A percentile compares a stretch with the other conserved stretches of the same genome.
Conservation (phyloP, 2,888 invertebrate species). For the Agrotis puta region DNA sequence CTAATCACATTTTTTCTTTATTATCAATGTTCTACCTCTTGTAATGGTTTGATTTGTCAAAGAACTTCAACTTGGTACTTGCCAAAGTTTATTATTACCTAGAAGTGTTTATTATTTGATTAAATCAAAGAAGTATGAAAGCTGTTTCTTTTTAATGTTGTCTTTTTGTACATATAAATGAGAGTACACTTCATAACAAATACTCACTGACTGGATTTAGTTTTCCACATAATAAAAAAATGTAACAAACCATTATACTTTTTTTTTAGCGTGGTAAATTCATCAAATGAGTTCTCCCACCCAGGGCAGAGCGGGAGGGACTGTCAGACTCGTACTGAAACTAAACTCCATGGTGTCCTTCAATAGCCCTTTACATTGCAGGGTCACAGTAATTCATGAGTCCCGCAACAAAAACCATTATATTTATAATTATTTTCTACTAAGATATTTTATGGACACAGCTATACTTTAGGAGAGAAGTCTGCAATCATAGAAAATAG, state of each 20-base stretch:
- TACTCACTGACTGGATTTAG: neutral
- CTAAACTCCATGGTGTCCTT: too few relatives aligned
- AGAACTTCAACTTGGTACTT: conserved; percentile 22
- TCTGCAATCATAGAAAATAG: neutral
- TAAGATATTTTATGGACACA: neutral
- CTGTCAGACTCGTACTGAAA: too few relatives aligned
- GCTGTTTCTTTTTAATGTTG: conserved; percentile 21
- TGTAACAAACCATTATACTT: too few relatives aligned
- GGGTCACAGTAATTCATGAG: too few relatives aligned
- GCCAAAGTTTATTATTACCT: conserved; percentile 39
- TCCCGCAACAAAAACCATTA: too few relatives aligned
- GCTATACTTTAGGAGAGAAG: neutral
- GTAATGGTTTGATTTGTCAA: conserved; percentile 33
- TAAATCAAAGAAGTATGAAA: conserved; percentile 44
- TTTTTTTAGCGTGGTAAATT: too few relatives aligned
- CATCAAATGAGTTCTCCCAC: too few relatives aligned
- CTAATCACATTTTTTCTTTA: conserved; percentile 43
- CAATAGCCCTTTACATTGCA: too few relatives aligned
- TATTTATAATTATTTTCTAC: too few relatives aligned
- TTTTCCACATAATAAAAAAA: too few relatives aligned
- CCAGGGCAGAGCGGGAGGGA: too few relatives aligned
- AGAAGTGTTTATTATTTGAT: conserved; percentile 40
- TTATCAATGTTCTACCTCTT: conserved; percentile 27
- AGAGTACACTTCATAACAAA: neutral
- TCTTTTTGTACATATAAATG: neutral